These are phyloP conservation scores for Corythornis vintsioides DNA, from an alignment of 2,113 vertebrate species.

Conservation along the genomic window DNA sequence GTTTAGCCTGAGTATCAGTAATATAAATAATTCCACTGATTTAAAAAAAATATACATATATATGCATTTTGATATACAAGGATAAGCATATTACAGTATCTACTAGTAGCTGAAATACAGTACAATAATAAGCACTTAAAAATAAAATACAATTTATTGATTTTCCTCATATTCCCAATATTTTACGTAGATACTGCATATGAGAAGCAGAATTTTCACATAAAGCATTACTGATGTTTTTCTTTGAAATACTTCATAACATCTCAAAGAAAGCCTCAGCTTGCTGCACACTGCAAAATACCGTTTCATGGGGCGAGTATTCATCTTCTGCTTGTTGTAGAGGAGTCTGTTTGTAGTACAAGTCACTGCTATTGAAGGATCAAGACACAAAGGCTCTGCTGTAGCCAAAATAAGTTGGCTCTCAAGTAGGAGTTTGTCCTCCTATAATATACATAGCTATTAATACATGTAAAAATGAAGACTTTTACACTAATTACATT, in stretches of 20 bases:
- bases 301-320: slow-evolving; percentile 95
- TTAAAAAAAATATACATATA: background rate
- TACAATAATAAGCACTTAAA: background rate
- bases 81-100: background rate
- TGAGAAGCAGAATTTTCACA: background rate
- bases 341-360: slow-evolving; percentile 95
- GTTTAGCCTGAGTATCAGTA: background rate
- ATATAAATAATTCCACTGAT: background rate
- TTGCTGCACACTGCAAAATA: slow-evolving; percentile 5
- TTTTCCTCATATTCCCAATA: background rate
- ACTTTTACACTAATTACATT: background rate
- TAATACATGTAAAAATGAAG: background rate
- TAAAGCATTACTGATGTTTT: background rate
- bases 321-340: slow-evolving; percentile 98
- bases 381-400: slow-evolving; percentile 95
- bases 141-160: background rate
- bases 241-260: background rate
- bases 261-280: background rate
- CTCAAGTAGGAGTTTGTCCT: slow-evolving; percentile 96
- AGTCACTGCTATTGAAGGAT: slow-evolving; percentile 95
- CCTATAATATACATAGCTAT: slow-evolving; percentile 74
- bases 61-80: background rate
- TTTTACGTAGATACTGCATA: background rate
- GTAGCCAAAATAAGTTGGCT: slow-evolving; percentile 96
- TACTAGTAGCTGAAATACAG: background rate